Conservation (phyloP, 2,113 vertebrate species). For the Odontophorus gujanensis region DNA sequence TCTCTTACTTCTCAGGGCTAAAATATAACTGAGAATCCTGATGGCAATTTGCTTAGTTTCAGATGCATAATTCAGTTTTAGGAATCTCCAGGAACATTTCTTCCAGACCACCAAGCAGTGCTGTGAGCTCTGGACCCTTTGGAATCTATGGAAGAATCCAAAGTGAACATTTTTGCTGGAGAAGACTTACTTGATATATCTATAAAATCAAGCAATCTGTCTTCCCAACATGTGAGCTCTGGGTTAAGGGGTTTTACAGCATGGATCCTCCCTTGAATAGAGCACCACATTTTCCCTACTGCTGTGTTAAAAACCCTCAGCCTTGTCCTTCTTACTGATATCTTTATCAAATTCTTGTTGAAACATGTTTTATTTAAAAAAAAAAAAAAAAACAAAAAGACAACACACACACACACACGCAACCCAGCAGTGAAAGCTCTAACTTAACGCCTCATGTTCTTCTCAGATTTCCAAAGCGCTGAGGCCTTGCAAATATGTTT, state of each 20-base stretch:
- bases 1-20: not conserved
- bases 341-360: constrained; percentile 75
- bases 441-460: constrained; percentile 77
- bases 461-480: constrained; percentile 76
- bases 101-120: not conserved
- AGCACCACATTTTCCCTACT: not conserved
- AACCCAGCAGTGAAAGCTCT: constrained; percentile 73
- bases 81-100: not conserved
- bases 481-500: constrained; percentile 92
- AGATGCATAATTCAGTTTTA: not conserved
- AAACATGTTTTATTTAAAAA: constrained; percentile 40
- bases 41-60: not conserved
- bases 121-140: not conserved
- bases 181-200: not conserved
- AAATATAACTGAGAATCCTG: not conserved
- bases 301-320: not conserved
- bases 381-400: too few relatives aligned
- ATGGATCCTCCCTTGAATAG: not conserved
- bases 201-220: not conserved
- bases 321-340: constrained; percentile 30
- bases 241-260: not conserved
- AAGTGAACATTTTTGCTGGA: not conserved
- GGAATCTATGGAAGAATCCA: not conserved
- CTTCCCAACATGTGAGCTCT: not conserved
- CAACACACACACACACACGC: not conserved